Percentiles rank a stretch among this genome's conserved stretches.
Conservation (phyloP, 2,888 invertebrate genomes). For the Thalpophila matura region DNA sequence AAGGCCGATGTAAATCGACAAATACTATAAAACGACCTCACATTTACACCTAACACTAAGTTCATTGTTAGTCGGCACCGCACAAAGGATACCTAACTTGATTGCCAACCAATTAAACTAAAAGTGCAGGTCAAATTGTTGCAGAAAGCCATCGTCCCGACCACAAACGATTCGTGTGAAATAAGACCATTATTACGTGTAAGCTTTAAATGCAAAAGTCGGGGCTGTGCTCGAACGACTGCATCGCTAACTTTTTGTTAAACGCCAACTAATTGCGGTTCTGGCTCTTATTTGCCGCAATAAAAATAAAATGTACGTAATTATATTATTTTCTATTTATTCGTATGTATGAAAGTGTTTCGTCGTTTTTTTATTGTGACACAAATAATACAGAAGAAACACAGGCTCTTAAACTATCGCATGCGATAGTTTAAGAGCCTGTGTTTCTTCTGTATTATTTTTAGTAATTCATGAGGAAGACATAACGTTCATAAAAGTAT, state of each 20-base stretch:
- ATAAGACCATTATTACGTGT: constrained; percentile 52
- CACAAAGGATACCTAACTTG: constrained; percentile 18
- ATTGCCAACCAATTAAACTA: constrained; percentile 57
- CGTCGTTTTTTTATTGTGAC: neutral
- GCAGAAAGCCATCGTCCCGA: constrained; percentile 38
- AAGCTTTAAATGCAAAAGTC: constrained; percentile 54
- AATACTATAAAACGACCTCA: too few species aligned
- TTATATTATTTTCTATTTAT: constrained; percentile 6
- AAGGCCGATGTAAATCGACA: too few species aligned
- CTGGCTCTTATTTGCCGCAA: constrained; percentile 19
- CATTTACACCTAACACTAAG: neutral
- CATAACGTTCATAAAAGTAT: too few species aligned
- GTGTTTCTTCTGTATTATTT: neutral
- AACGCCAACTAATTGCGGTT: constrained; percentile 45
- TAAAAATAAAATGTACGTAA: constrained; percentile 33
- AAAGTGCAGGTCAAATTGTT: constrained; percentile 39
- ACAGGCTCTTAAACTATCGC: too few species aligned
- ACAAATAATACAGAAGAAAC: too few species aligned
- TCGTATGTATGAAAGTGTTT: neutral
- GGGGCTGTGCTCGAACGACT: constrained; percentile 23
- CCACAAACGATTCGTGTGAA: constrained; percentile 52
- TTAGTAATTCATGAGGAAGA: too few species aligned
- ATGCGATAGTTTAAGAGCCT: neutral
- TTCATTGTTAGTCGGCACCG: neutral
- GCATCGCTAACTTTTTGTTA: constrained; percentile 47